A percentile compares a stretch with the other conserved stretches of the same genome.
Conservation (phyloP, 2,888 invertebrate genomes). For the Cordylochernes scorpioides region DNA sequence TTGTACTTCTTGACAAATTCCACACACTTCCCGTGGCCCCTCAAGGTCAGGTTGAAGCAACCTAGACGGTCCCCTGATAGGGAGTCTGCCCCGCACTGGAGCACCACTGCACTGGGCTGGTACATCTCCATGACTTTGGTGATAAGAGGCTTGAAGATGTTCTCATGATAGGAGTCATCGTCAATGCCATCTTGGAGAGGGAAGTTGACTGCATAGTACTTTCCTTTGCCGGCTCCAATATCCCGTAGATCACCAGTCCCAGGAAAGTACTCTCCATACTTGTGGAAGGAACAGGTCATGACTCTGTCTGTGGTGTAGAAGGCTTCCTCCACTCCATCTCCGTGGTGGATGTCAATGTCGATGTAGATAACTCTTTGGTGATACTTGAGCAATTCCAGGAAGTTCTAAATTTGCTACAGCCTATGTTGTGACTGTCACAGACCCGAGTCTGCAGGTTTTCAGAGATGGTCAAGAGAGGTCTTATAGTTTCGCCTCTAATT, state of each 20-base stretch:
- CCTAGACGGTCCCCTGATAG: slow-evolving; percentile 85
- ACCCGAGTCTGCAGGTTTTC: too few relatives aligned
- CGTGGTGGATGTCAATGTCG: slow-evolving; percentile 98
- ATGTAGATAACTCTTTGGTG: slow-evolving; percentile 91
- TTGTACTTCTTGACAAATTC: slow-evolving; percentile 93
- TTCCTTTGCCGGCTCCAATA: slow-evolving; percentile 46
- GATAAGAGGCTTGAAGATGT: slow-evolving; percentile 64
- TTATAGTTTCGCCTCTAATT: too few relatives aligned
- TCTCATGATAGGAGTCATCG: slow-evolving; percentile 80
- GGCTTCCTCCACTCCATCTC: slow-evolving; percentile 97
- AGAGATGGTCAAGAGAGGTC: too few relatives aligned
- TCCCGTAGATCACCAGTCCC: slow-evolving; percentile 58
- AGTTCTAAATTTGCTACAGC: too few relatives aligned
- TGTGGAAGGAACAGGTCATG: slow-evolving; percentile 98
- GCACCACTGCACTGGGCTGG: slow-evolving; percentile 85
- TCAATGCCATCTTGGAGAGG: slow-evolving; percentile 96
- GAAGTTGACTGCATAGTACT: slow-evolving; percentile 96
- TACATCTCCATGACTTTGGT: slow-evolving; percentile 79
- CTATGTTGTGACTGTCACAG: too few relatives aligned
- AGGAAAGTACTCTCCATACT: slow-evolving; percentile 98
- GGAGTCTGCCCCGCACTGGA: slow-evolving; percentile 97
- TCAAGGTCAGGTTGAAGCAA: slow-evolving; percentile 88
- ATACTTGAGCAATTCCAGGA: slow-evolving; percentile 36
- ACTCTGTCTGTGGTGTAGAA: slow-evolving; percentile 98
- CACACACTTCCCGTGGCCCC: slow-evolving; percentile 86